Evolutionary conservation across 2,797 vertebrate species (phyloP).

Genomic region (Sebastes flavidus): DNA sequence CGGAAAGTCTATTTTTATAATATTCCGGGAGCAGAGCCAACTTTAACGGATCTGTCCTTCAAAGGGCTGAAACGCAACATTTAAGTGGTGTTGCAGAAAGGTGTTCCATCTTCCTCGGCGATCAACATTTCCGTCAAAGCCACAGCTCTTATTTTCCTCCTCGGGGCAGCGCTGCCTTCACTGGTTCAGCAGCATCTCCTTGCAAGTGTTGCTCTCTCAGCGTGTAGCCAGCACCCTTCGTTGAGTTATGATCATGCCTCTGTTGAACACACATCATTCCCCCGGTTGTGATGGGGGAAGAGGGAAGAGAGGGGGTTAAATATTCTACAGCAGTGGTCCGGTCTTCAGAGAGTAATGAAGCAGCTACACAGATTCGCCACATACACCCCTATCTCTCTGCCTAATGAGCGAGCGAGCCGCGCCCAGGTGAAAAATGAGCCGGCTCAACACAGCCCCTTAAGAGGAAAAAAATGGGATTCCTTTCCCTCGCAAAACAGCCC

Average conservation of each 20-base stretch:
- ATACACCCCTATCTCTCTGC: slow-evolving; percentile 47
- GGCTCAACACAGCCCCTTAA: slow-evolving; percentile 39
- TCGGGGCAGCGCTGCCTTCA: slow-evolving; percentile 6
- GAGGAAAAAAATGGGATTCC: slow-evolving; percentile 36
- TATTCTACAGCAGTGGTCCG: slow-evolving; percentile 41
- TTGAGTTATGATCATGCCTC: slow-evolving; percentile 58
- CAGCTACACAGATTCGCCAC: slow-evolving; percentile 42
- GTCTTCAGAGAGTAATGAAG: slow-evolving; percentile 70
- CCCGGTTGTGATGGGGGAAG: background rate
- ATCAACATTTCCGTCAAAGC: slow-evolving; percentile 33
- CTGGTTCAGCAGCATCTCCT: slow-evolving; percentile 40
- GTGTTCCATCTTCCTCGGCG: slow-evolving; percentile 13
- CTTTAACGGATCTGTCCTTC: background rate
- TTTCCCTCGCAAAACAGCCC: slow-evolving; percentile 19
- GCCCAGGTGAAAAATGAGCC: slow-evolving; percentile 70
- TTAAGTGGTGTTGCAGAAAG: background rate
- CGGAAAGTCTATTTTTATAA: background rate
- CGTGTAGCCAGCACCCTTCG: slow-evolving; percentile 14
- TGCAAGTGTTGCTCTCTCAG: slow-evolving; percentile 31
- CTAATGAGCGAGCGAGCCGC: slow-evolving; percentile 68
- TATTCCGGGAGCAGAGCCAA: background rate
- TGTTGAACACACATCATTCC: slow-evolving; percentile 46
- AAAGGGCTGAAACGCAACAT: slow-evolving; percentile 3
- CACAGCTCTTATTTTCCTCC: slow-evolving; percentile 21
- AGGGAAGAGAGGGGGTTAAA: slow-evolving; percentile 18